Conservation (phyloP, 2,797 vertebrate species). For the Parotocinclus haroldoi region DNA sequence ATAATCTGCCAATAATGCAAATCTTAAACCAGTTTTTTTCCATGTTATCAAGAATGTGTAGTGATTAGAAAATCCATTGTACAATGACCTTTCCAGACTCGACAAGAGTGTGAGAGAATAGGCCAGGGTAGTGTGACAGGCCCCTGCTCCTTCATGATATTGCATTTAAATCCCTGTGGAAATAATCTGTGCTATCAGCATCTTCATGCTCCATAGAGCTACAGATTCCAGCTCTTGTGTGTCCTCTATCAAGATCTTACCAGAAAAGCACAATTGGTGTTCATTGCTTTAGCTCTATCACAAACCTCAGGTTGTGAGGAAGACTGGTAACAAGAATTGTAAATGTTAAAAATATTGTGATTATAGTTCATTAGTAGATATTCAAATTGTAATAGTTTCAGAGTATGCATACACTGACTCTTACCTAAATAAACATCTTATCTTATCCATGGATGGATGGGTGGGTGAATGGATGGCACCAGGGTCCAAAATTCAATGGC, state of each 20-base stretch:
- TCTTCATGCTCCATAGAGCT: slow-evolving; percentile 56
- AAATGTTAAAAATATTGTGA: too few relatives aligned
- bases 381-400: too few relatives aligned
- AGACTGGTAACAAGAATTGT: too few relatives aligned
- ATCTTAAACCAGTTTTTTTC: slow-evolving; percentile 63
- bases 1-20: slow-evolving; percentile 64
- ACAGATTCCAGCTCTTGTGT: slow-evolving; percentile 45
- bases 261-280: neutral
- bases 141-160: slow-evolving; percentile 56
- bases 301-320: too few relatives aligned
- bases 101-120: slow-evolving; percentile 57
- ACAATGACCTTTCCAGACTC: slow-evolving; percentile 65
- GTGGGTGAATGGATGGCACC: too few relatives aligned
- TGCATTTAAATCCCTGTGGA: slow-evolving; percentile 68
- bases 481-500: too few relatives aligned
- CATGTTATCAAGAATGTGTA: slow-evolving; percentile 35
- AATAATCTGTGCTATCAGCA: slow-evolving; percentile 66
- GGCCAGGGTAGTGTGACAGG: slow-evolving; percentile 50
- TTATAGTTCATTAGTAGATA: too few relatives aligned
- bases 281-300: neutral
- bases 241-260: slow-evolving; percentile 48
- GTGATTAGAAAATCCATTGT: slow-evolving; percentile 49
- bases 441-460: too few relatives aligned
- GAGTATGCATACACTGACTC: too few relatives aligned
- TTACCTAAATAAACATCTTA: too few relatives aligned